phyloP scores from a whole-genome alignment of 2,888 invertebrate species.

The Augiades crinisus region DNA sequence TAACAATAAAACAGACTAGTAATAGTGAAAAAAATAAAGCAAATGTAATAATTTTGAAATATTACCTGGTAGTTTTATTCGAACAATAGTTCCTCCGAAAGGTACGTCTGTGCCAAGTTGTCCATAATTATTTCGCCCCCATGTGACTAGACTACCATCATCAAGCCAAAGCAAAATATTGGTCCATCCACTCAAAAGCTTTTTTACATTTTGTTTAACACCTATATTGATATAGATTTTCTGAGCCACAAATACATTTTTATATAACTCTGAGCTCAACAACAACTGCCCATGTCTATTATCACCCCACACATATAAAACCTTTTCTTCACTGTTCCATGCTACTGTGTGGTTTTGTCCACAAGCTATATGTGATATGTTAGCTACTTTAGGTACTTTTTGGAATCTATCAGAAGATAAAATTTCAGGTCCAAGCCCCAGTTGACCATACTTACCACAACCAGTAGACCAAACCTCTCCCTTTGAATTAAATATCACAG shows the following conservation, averaged over 20 bases:
- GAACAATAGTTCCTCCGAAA: conserved; percentile 53
- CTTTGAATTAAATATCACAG: conserved; percentile 83
- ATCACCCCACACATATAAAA: conserved; percentile 89
- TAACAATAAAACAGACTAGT: too few species aligned
- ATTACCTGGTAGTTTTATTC: conserved; percentile 63
- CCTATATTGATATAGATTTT: conserved; percentile 80
- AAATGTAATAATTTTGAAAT: not conserved
- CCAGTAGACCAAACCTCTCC: conserved; percentile 84
- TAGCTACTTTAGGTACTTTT: conserved; percentile 77
- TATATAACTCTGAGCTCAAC: conserved; percentile 73
- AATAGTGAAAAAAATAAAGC: too few species aligned
- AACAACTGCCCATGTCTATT: conserved; percentile 92
- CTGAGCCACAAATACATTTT: conserved; percentile 74
- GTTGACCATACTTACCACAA: conserved; percentile 85
- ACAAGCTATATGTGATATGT: conserved; percentile 85
- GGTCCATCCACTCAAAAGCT: conserved; percentile 89
- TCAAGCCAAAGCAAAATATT: conserved; percentile 85
- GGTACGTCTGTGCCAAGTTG: conserved; percentile 83
- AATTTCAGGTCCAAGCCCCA: conserved; percentile 78
- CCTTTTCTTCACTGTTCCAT: conserved; percentile 76
- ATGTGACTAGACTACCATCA: conserved; percentile 84
- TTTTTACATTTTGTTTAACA: conserved; percentile 77
- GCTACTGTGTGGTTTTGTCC: conserved; percentile 91
- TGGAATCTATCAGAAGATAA: conserved; percentile 64
- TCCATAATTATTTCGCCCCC: conserved; percentile 92